Conservation (phyloP, 1,140 invertebrate species). For the Hypsibius dujardini region DNA sequence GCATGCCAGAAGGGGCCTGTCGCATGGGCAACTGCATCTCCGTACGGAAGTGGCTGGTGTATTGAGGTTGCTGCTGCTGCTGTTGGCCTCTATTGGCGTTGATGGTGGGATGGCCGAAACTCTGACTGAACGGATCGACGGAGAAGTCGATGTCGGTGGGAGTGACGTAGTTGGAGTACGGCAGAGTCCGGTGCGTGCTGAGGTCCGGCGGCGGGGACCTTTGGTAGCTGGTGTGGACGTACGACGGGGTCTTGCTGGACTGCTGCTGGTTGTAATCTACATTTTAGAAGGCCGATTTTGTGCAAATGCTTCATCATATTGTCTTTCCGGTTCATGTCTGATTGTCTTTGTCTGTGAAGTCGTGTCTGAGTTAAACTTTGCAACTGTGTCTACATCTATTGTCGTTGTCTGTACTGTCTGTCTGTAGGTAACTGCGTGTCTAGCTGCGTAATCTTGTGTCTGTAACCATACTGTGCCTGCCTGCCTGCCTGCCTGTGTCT, state of each 20-base stretch:
- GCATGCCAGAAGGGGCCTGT: neutral
- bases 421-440: too few relatives aligned
- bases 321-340: neutral
- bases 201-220: neutral
- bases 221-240: neutral
- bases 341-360: neutral
- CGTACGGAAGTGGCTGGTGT: neutral
- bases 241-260: neutral
- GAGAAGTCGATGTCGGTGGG: neutral
- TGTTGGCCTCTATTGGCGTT: too few relatives aligned
- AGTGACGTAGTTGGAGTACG: neutral
- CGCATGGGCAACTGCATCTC: slow-evolving; percentile 10
- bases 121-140: neutral
- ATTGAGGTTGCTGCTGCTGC: neutral
- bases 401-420: too few relatives aligned
- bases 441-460: too few relatives aligned
- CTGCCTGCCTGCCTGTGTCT: too few relatives aligned
- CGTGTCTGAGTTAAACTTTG: neutral
- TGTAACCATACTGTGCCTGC: too few relatives aligned
- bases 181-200: neutral
- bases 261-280: neutral
- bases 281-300: neutral
- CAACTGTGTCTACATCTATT: too few relatives aligned
- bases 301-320: neutral
- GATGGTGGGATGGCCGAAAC: neutral